Percentiles rank a stretch among this genome's conserved stretches.
These are phyloP conservation scores for Zoanthus sansibaricus DNA, from an alignment of 92 coral and sea anemone species.

Conservation along the genomic window DNA sequence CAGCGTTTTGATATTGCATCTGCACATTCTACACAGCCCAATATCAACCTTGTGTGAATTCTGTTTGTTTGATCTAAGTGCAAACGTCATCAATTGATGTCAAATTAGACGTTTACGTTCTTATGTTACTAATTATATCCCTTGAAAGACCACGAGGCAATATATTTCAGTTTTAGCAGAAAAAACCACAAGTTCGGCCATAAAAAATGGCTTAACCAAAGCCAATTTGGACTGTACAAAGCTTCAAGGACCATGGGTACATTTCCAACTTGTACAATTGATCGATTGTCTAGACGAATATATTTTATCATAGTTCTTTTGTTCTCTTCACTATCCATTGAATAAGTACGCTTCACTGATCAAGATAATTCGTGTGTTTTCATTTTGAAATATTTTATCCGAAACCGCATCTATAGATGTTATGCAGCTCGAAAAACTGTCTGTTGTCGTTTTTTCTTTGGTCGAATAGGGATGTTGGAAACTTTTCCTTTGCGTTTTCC, in stretches of 20 bases:
- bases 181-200: not conserved
- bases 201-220: not conserved
- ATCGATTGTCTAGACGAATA: not conserved
- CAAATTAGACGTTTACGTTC: not conserved
- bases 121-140: not conserved
- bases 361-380: too few species aligned
- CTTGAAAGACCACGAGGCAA: not conserved
- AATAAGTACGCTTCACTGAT: too few species aligned
- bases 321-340: not conserved
- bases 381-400: too few species aligned
- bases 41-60: not conserved
- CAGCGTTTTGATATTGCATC: not conserved
- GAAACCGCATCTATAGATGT: too few species aligned
- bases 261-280: not conserved
- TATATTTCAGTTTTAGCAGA: not conserved
- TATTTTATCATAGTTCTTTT: not conserved
- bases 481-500: too few species aligned
- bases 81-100: conserved; percentile 7
- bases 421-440: too few species aligned
- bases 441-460: too few species aligned
- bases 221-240: not conserved
- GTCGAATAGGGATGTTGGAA: too few species aligned
- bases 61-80: not conserved
- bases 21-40: not conserved
- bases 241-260: not conserved